Evolutionary conservation across 2,888 invertebrate species (phyloP).

Genomic region (Drosophila macrospina): DNA sequence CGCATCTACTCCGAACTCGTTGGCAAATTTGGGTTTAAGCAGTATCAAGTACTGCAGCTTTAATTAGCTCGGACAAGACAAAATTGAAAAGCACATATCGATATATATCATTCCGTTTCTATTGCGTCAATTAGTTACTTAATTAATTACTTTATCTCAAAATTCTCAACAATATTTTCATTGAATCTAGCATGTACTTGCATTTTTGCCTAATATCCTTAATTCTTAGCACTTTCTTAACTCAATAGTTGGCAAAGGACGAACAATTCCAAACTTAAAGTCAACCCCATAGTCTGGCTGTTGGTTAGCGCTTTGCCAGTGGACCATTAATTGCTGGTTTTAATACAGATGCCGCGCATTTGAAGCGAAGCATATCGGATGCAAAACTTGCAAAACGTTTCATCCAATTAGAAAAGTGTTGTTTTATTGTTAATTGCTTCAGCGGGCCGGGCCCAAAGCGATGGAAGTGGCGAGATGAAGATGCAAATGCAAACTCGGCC

Average conservation of each 20-base stretch:
- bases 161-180: neutral
- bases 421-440: slow-evolving; percentile 80
- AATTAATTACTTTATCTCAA: no score
- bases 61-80: no score
- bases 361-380: slow-evolving; percentile 62
- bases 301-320: neutral
- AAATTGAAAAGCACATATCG: no score
- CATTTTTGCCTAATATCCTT: slow-evolving; percentile 1
- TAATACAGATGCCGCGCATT: slow-evolving; percentile 41
- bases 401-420: slow-evolving; percentile 80
- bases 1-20: neutral
- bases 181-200: neutral
- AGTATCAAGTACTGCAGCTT: neutral
- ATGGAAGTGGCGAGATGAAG: neutral
- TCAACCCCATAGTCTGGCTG: neutral
- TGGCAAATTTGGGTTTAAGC: neutral
- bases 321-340: slow-evolving; percentile 40
- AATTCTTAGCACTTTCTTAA: neutral
- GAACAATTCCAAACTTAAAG: neutral
- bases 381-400: slow-evolving; percentile 80
- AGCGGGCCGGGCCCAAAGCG: slow-evolving; percentile 25
- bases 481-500: slow-evolving; percentile 24
- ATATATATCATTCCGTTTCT: no score
- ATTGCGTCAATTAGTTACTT: no score
- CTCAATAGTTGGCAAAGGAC: slow-evolving; percentile 15